phyloP scores from a whole-genome alignment of 2,797 vertebrate genomes.

The Tympanoctomys barrerae region DNA sequence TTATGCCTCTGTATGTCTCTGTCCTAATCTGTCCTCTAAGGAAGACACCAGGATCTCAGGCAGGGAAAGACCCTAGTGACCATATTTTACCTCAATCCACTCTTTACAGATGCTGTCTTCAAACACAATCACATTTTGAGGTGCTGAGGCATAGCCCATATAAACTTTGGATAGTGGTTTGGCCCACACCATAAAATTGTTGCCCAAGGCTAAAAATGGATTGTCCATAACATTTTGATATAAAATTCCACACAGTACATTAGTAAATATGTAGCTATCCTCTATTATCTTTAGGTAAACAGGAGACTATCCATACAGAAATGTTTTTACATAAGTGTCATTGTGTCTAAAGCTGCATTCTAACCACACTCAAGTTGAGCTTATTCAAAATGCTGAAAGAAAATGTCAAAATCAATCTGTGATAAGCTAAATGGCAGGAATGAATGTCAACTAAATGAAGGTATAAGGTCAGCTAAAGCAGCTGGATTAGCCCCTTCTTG shows the following conservation, averaged over 20 bases:
- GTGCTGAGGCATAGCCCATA: neutral
- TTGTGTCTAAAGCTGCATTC: neutral
- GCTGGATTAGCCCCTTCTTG: neutral
- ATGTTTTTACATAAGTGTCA: neutral
- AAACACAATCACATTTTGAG: neutral
- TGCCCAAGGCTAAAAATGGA: neutral
- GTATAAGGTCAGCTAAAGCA: neutral
- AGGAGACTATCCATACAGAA: neutral
- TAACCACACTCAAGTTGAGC: neutral
- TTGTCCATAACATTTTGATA: neutral
- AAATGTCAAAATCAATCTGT: slow-evolving; percentile 37
- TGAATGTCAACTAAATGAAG: slow-evolving; percentile 30
- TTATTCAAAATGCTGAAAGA: slow-evolving; percentile 36
- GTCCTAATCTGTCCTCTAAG: neutral
- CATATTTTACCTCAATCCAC: neutral
- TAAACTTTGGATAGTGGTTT: neutral
- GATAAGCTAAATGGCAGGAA: slow-evolving; percentile 15
- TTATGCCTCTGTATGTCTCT: neutral
- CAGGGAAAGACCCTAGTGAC: neutral
- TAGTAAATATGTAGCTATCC: neutral
- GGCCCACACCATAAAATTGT: neutral
- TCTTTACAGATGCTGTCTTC: neutral
- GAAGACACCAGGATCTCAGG: neutral
- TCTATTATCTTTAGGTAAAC: neutral
- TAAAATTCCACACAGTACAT: neutral